Percentiles rank a stretch among this genome's conserved stretches.
These are phyloP conservation scores for Zaprionus lineosus DNA, from an alignment of 2,888 invertebrate genomes.

Conservation along the genomic window DNA sequence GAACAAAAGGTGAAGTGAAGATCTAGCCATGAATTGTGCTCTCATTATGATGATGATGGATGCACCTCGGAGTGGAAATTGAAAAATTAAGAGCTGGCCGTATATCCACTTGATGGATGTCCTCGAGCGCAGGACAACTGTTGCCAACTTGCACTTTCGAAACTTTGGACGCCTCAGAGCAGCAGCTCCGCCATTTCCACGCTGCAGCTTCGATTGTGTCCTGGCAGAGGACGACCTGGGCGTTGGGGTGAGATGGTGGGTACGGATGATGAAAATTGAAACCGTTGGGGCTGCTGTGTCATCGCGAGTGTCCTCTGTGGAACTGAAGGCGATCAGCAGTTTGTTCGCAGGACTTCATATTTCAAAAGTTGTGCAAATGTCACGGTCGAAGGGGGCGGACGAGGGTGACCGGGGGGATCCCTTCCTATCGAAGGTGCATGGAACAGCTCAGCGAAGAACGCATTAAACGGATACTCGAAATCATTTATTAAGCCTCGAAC, in stretches of 20 bases:
- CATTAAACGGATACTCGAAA: conserved; percentile 31
- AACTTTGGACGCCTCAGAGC: conserved; percentile 6
- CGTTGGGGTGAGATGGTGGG: neutral
- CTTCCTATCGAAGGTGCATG: conserved; percentile 8
- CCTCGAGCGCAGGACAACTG: neutral
- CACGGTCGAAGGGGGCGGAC: conserved; percentile 50
- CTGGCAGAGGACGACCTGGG: neutral
- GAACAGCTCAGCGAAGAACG: conserved; percentile 22
- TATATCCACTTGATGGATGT: too few species aligned
- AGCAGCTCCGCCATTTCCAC: conserved; percentile 5
- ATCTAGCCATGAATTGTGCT: too few species aligned
- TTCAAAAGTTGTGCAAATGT: conserved; percentile 55
- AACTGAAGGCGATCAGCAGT: conserved; percentile 21
- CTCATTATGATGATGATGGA: too few species aligned
- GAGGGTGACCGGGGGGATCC: neutral
- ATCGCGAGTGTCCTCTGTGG: conserved; percentile 49
- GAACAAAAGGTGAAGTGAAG: too few species aligned
- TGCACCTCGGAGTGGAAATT: too few species aligned
- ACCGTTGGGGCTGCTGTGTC: conserved; percentile 40
- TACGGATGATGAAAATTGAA: neutral
- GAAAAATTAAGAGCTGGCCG: too few species aligned
- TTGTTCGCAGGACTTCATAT: conserved; percentile 63
- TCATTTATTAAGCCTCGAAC: conserved; percentile 49
- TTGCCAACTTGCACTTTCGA: conserved; percentile 13
- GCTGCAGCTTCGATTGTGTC: conserved; percentile 14